Percentiles rank a stretch among this genome's conserved stretches.
Conservation (phyloP, 2,113 vertebrate genomes). For the Aegypius monachus region DNA sequence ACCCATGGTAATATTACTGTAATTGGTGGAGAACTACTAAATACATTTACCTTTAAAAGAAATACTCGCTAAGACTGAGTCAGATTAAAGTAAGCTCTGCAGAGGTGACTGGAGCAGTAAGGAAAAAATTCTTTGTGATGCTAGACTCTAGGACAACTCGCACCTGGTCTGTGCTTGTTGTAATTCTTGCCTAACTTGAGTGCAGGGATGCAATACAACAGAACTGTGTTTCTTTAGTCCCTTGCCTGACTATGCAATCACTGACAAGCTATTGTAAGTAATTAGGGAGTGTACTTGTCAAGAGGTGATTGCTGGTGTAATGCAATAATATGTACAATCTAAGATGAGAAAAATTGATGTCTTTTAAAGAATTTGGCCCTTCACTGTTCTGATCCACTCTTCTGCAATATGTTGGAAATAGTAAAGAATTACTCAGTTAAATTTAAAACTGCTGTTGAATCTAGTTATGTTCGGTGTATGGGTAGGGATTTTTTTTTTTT, state of each 20-base stretch:
- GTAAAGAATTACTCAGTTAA: not conserved
- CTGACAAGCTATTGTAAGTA: not conserved
- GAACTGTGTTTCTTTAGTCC: not conserved
- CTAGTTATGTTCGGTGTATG: not conserved
- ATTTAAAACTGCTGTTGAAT: not conserved
- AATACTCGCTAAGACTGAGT: not conserved
- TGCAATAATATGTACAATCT: not conserved
- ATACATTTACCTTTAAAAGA: not conserved
- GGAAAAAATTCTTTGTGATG: not conserved
- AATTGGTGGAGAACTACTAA: not conserved
- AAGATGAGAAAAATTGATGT: not conserved
- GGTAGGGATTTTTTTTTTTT: not conserved
- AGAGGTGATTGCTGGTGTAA: not conserved
- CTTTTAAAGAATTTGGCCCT: not conserved
- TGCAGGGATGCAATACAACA: not conserved
- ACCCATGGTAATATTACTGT: not conserved
- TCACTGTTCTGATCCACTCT: not conserved
- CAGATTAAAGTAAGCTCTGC: not conserved
- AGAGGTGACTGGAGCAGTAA: not conserved
- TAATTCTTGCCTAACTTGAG: not conserved
- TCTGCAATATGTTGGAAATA: not conserved
- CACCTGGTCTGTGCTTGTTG: not conserved
- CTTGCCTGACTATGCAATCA: not conserved
- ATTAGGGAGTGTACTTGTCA: not conserved
- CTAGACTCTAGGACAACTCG: fast-evolving